Evolutionary conservation across 1,140 invertebrate genomes (phyloP).

Genomic region (Drosophila punjabiensis): DNA sequence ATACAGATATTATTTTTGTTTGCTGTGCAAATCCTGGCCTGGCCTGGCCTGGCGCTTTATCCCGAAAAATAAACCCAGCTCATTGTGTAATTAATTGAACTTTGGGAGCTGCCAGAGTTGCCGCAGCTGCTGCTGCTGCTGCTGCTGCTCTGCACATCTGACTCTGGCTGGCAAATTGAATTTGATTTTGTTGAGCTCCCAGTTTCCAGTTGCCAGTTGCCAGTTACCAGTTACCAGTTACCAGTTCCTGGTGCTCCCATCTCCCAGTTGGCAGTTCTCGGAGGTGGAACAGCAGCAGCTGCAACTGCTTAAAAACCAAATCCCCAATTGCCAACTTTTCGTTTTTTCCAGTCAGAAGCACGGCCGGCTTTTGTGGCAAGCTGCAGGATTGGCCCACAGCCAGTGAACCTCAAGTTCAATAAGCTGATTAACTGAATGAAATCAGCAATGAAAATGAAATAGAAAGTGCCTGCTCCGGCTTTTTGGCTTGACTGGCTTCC

Average conservation of each 20-base stretch:
- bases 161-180: conserved; percentile 45
- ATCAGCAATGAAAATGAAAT: conserved; percentile 64
- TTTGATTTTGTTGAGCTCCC: conserved; percentile 60
- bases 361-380: conserved; percentile 8
- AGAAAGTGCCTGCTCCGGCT: conserved; percentile 45
- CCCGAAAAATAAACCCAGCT: conserved; percentile 41
- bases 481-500: conserved; percentile 27
- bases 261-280: conserved; percentile 3
- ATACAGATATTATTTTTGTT: neutral
- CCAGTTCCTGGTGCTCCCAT: neutral
- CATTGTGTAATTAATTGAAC: conserved; percentile 71
- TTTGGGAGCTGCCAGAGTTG: conserved; percentile 32
- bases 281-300: conserved; percentile 43
- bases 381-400: conserved; percentile 23
- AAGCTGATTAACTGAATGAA: conserved; percentile 79
- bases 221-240: neutral
- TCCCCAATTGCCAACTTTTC: conserved; percentile 60
- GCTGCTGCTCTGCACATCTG: conserved; percentile 21
- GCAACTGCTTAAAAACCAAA: conserved; percentile 58
- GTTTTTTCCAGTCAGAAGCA: conserved; percentile 9
- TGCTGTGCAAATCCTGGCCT: neutral
- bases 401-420: conserved; percentile 69
- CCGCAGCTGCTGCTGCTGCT: conserved; percentile 32
- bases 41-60: neutral
- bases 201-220: conserved; percentile 20